These are phyloP conservation scores for Haliclona indistincta DNA, from an alignment of 37 sponge, comb jelly and placozoan genomes.

Conservation along the genomic window DNA sequence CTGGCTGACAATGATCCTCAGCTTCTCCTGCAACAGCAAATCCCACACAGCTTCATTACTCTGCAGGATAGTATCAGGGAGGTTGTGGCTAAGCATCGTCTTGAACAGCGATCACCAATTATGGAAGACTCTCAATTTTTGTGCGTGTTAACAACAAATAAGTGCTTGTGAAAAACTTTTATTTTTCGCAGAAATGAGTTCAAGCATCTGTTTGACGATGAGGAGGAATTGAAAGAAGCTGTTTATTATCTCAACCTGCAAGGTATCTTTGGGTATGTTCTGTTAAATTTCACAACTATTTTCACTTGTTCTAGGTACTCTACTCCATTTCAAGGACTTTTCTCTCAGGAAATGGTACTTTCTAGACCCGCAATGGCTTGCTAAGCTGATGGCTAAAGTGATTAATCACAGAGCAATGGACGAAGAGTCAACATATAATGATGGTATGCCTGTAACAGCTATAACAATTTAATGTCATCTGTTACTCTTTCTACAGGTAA, in stretches of 20 bases:
- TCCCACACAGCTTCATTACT: constrained; percentile 55
- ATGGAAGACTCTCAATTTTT: constrained; percentile 42
- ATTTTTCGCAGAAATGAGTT: constrained; percentile 14
- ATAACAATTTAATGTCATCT: background rate
- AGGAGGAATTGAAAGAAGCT: constrained; percentile 78
- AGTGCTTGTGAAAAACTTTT: too few species aligned
- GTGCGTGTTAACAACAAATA: too few species aligned
- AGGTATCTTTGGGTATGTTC: constrained; percentile 31
- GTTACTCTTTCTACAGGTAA: background rate
- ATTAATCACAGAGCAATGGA: constrained; percentile 51
- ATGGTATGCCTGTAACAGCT: background rate
- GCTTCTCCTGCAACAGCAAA: constrained; percentile 64
- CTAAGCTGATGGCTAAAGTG: constrained; percentile 81
- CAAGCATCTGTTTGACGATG: constrained; percentile 55
- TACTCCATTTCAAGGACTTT: constrained; percentile 84
- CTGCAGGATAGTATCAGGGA: constrained; percentile 58
- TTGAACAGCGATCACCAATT: constrained; percentile 30
- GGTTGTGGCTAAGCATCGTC: constrained; percentile 5
- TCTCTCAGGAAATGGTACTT: constrained; percentile 78
- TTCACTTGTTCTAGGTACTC: constrained; percentile 48
- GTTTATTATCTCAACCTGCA: constrained; percentile 73
- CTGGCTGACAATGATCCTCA: constrained; percentile 35
- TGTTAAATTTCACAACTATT: background rate
- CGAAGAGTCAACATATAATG: background rate
- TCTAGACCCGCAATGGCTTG: constrained; percentile 93